Base-by-base conservation (phyloP, 2,888 invertebrate genomes). In the Pseudococcus longispinus region DNA sequence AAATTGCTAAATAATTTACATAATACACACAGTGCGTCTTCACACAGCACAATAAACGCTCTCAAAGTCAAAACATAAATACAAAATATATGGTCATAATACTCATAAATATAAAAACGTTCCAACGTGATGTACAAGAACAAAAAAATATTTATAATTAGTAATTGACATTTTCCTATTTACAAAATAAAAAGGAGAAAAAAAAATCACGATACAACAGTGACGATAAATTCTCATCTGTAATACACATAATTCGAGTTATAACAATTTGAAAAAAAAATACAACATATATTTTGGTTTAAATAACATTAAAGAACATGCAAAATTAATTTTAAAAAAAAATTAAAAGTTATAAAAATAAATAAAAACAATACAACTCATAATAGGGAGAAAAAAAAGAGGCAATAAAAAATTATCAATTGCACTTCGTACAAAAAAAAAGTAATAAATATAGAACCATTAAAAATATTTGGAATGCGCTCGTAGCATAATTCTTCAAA, bases 121-220 rank as follows among this genome's bases (percentile, higher is more conserved):
- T 84, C 32, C 51, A 84, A 60, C 84, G 84, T 84, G 84, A 84
- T 84, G 84, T 84, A 84, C 84, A 84, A 51, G 46, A 84, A 83
- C 46, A 83, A 80, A 80, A 80, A 37, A 42, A 42, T n/a, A n/a
- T 42, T 83, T 84, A 84, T 60, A 84, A 60, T 84, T 84, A 84
- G 46, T 84, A 84, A 84, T 84, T 84, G 84, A 84, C 84, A 55
- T 51, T 8, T 84, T 84, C 5, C 60, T 84, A 60, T 84, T 55
- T 84, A 84, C 84, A 84, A 84, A 60, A 60, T 6, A 46, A 13
- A 46, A 60, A 60, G 60, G 60, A 84, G 55, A 26, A 23, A 83
- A 44, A 70, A 77, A 80, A 80, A 80, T 80, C 77, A 80, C 77
- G 42, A 80, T 42, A 80, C 18, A 80, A 80, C 77, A 80, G 77